Evolutionary conservation across 2,113 vertebrate genomes (phyloP).

Genomic region (Neopipo cinnamomea): DNA sequence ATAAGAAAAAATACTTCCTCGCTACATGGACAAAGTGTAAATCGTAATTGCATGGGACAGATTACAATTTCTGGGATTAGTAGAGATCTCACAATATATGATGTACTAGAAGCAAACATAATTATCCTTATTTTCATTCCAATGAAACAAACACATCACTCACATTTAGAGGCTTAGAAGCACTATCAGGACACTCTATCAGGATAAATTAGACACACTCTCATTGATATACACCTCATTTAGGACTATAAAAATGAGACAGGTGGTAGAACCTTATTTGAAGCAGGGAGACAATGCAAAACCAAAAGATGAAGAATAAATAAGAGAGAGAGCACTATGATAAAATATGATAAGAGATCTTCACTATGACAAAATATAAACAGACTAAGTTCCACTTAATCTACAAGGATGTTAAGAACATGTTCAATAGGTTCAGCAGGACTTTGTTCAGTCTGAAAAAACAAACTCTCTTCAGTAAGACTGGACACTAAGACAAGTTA

Average conservation of each 20-base stretch:
- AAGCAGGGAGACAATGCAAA: not conserved
- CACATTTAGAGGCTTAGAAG: not conserved
- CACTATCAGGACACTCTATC: not conserved
- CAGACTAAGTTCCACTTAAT: not conserved
- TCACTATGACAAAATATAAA: not conserved
- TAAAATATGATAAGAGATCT: not conserved
- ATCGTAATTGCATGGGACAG: not conserved
- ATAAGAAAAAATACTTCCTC: not conserved
- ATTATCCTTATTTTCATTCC: conserved; percentile 5
- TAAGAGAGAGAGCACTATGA: not conserved
- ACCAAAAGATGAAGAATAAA: not conserved
- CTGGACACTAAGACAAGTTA: not conserved
- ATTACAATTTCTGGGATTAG: conserved; percentile 25
- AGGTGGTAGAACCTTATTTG: not conserved
- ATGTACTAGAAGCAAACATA: not conserved
- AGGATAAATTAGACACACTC: not conserved
- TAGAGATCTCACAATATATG: not conserved
- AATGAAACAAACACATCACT: not conserved
- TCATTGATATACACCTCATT: not conserved
- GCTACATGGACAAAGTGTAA: not conserved
- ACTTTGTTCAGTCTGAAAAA: not conserved
- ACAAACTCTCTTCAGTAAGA: not conserved
- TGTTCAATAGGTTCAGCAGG: not conserved
- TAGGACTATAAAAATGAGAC: not conserved
- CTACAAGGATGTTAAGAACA: not conserved